phyloP scores from a whole-genome alignment of 2,113 vertebrate species.

The Salvelinus fontinalis region DNA sequence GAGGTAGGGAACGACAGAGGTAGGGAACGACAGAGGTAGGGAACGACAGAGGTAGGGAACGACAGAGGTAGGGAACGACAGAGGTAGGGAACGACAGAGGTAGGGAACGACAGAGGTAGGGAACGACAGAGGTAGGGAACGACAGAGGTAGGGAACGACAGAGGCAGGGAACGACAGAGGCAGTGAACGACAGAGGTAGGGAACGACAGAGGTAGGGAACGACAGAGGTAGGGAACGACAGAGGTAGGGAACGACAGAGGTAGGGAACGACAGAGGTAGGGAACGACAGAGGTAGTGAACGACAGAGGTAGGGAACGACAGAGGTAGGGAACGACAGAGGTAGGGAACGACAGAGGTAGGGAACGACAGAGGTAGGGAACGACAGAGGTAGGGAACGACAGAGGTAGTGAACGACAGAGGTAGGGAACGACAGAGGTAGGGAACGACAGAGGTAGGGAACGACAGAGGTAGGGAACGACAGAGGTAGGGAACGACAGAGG shows the following conservation, averaged over 20 bases:
- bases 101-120: too few relatives aligned
- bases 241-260: slow-evolving; percentile 5
- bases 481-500: too few relatives aligned
- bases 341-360: too few relatives aligned
- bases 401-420: background rate
- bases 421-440: background rate
- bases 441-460: too few relatives aligned
- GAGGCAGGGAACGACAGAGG: too few relatives aligned
- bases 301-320: background rate
- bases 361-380: background rate
- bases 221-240: background rate
- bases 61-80: background rate
- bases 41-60: too few relatives aligned
- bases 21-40: too few relatives aligned
- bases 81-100: slow-evolving; percentile 5
- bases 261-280: too few relatives aligned
- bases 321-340: background rate
- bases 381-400: background rate
- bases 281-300: background rate
- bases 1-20: too few relatives aligned
- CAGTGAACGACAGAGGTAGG: too few relatives aligned
- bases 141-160: background rate
- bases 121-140: background rate
- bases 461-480: too few relatives aligned
- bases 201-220: too few relatives aligned